Evolutionary conservation across 2,113 vertebrate genomes (phyloP).

Genomic region (Hemiprocne comata): DNA sequence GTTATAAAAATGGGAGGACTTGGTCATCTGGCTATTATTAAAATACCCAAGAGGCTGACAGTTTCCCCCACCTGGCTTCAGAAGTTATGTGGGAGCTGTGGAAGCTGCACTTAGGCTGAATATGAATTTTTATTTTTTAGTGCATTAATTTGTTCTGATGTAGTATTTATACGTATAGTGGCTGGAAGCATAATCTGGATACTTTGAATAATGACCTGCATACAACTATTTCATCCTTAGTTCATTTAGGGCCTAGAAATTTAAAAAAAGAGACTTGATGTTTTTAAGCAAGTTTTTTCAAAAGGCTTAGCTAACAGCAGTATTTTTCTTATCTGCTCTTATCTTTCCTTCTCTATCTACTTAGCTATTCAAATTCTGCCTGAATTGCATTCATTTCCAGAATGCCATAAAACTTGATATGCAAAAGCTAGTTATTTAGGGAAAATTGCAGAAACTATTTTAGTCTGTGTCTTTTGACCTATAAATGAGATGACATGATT

Average conservation of each 20-base stretch:
- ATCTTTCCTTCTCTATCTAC: not conserved
- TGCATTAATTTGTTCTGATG: not conserved
- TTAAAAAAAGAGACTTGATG: not conserved
- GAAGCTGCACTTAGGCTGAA: not conserved
- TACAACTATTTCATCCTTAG: not conserved
- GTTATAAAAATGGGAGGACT: not conserved
- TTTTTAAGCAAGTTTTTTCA: not conserved
- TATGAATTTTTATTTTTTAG: not conserved
- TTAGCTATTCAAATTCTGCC: conserved; percentile 31
- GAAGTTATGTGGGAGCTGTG: not conserved
- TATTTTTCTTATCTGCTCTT: not conserved
- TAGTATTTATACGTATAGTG: not conserved
- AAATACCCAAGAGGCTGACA: not conserved
- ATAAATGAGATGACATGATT: conserved; percentile 35
- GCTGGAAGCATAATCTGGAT: not conserved
- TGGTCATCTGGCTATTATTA: not conserved
- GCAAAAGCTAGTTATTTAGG: conserved; percentile 50
- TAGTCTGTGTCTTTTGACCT: conserved; percentile 51
- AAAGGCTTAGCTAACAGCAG: not conserved
- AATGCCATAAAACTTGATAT: conserved; percentile 33
- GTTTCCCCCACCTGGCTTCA: not conserved
- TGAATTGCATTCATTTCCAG: conserved; percentile 35
- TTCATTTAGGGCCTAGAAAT: not conserved
- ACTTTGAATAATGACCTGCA: not conserved
- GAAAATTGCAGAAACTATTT: conserved; percentile 48